phyloP scores from a whole-genome alignment of 2,888 invertebrate species.

The Cryptocheilus praepositus region DNA sequence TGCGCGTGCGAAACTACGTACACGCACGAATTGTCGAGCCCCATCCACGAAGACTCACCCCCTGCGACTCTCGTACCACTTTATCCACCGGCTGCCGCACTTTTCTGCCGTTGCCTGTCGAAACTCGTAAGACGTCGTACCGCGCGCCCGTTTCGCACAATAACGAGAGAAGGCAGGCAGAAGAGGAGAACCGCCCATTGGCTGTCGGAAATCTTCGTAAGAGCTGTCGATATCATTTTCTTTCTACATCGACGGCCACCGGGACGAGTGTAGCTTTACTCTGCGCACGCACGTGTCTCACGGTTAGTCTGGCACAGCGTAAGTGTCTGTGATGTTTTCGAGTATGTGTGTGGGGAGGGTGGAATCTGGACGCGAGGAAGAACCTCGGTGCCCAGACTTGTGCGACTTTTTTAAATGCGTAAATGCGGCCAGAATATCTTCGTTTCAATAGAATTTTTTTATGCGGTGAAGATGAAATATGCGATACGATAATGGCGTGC shows the following conservation, averaged over 20 bases:
- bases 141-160: slow-evolving; percentile 6
- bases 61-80: not conserved
- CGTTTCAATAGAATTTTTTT: not conserved
- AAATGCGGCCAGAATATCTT: too few relatives aligned
- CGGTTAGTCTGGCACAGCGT: too few relatives aligned
- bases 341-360: too few relatives aligned
- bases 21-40: not conserved
- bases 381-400: too few relatives aligned
- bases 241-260: slow-evolving; percentile 29
- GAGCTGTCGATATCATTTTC: slow-evolving; percentile 44
- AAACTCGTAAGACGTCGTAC: slow-evolving; percentile 22
- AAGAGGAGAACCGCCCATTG: slow-evolving; percentile 21
- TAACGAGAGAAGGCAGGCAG: slow-evolving; percentile 5
- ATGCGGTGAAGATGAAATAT: too few relatives aligned
- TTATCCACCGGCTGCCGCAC: slow-evolving; percentile 18
- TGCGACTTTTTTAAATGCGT: too few relatives aligned
- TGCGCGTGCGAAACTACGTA: not conserved
- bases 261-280: slow-evolving; percentile 20
- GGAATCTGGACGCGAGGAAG: too few relatives aligned
- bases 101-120: slow-evolving; percentile 21
- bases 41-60: not conserved
- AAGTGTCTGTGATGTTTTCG: too few relatives aligned
- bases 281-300: not conserved
- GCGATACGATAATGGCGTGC: too few relatives aligned
- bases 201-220: slow-evolving; percentile 25